Conservation (phyloP, 2,888 invertebrate species). For the Caenorhabditis panamensis region DNA sequence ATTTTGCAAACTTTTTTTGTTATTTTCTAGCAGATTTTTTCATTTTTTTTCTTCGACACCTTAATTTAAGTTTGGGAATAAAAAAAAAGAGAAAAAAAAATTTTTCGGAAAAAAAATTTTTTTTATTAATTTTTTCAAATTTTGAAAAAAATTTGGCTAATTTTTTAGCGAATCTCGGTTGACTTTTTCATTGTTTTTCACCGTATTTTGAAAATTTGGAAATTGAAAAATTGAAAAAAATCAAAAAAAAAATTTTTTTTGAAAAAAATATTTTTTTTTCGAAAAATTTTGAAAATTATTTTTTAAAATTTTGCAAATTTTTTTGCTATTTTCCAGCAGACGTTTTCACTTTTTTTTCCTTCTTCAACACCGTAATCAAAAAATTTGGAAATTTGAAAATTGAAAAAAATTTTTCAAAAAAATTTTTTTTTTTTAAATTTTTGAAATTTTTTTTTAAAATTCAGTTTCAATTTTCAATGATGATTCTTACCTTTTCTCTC, state of each 20-base stretch:
- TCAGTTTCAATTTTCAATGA: not conserved
- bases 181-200: not conserved
- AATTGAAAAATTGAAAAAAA: not conserved
- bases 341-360: not conserved
- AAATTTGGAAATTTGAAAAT: not conserved
- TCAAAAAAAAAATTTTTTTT: not conserved
- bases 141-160: not conserved
- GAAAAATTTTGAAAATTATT: not conserved
- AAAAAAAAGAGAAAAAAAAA: no score
- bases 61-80: no score
- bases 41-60: not conserved
- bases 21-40: not conserved
- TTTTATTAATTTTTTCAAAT: not conserved
- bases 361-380: not conserved
- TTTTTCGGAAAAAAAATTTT: not conserved
- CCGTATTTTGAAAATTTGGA: not conserved
- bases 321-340: not conserved
- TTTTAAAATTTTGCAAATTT: not conserved
- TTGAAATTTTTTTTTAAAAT: not conserved
- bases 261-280: conserved; percentile 3
- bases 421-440: not conserved
- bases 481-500: conserved; percentile 1
- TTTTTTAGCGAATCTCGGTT: no score
- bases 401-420: not conserved
- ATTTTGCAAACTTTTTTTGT: not conserved